Percentiles rank a stretch among this genome's conserved stretches.
These are phyloP conservation scores for Danio tinwini DNA, from an alignment of 2,797 vertebrate genomes.

Conservation along the genomic window DNA sequence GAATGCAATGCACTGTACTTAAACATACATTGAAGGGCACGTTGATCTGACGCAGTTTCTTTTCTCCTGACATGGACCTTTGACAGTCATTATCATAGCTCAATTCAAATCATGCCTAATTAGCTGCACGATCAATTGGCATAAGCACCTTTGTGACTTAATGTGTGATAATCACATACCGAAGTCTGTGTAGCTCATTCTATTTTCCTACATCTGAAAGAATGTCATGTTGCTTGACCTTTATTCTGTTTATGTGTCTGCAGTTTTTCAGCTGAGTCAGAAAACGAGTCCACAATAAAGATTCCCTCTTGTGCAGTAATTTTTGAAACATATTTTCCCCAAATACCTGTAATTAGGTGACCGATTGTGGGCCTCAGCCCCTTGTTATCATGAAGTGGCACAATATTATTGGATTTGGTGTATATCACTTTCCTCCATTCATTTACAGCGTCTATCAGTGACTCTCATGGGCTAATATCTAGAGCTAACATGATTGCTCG, in stretches of 20 bases:
- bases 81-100: constrained; percentile 72
- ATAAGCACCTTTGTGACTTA: constrained; percentile 69
- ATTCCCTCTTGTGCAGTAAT: not conserved
- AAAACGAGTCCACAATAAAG: not conserved
- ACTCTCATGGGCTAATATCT: constrained; percentile 47
- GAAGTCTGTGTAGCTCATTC: constrained; percentile 58
- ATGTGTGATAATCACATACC: constrained; percentile 63
- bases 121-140: constrained; percentile 69
- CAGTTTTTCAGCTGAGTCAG: constrained; percentile 6
- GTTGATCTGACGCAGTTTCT: constrained; percentile 69
- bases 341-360: constrained; percentile 12
- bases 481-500: constrained; percentile 52
- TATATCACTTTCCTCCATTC: constrained; percentile 19
- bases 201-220: constrained; percentile 58
- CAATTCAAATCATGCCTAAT: constrained; percentile 75
- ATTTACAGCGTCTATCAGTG: constrained; percentile 41
- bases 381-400: constrained; percentile 12
- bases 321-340: not conserved
- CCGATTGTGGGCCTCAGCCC: constrained; percentile 17
- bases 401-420: constrained; percentile 25
- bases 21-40: constrained; percentile 51
- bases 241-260: constrained; percentile 62
- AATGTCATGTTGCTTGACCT: constrained; percentile 65
- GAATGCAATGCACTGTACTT: not conserved
- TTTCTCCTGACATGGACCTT: constrained; percentile 67